Evolutionary conservation across 2,113 vertebrate genomes (phyloP), one percentile per base, ranked within the genome.

Genomic region (Shinisaurus crocodilurus): DNA sequence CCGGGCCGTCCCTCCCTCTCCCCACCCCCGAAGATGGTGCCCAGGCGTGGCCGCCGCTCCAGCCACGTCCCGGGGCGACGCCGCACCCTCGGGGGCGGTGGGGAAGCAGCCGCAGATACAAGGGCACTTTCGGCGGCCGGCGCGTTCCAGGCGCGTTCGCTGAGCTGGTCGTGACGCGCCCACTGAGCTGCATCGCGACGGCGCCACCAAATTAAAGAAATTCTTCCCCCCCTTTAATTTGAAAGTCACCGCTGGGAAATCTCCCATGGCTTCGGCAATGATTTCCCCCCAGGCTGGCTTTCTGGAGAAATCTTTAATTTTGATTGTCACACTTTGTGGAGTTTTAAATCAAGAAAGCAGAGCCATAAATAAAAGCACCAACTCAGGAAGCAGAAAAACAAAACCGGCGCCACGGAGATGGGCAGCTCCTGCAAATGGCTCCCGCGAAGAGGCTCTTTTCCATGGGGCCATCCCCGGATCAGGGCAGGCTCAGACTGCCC

Each of bases 181-280:
- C 95, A 95, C 69, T 90, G 93, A 96, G 94, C 96, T 95, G 95
- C 95, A 93, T 95, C 95, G 83, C 83, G 70, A 91, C 88, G 74
- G 90, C 0, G 43, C 88, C 0, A 37, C 89, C 95, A 95, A 96
- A 95, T 96, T 94, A 96, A 95, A 95, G 96, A 80, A 86, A 70
- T 94, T 95, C 95, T 96, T 85, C 94, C 91, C 77, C 93, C 74
- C 75, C 92, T 95, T 96, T 96, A 95, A 96, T 96, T 96, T 95
- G 93, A 94, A 95, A 95, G 93, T 92, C 93, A 93, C 95, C 93
- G 0, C 77, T 95, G 96, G 95, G 95, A 96, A 95, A 96, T 96
- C 94, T 95, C 91, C 27, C 54, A 15, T 1, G 87, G 93, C 92
- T 91, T 27, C 87, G 23, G 92, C 89, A 54, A 48, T 93, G 93